Percentiles rank a stretch among this genome's conserved stretches.
Evolutionary conservation across 2,797 vertebrate species (phyloP).

Genomic region (Harpagifer antarcticus): DNA sequence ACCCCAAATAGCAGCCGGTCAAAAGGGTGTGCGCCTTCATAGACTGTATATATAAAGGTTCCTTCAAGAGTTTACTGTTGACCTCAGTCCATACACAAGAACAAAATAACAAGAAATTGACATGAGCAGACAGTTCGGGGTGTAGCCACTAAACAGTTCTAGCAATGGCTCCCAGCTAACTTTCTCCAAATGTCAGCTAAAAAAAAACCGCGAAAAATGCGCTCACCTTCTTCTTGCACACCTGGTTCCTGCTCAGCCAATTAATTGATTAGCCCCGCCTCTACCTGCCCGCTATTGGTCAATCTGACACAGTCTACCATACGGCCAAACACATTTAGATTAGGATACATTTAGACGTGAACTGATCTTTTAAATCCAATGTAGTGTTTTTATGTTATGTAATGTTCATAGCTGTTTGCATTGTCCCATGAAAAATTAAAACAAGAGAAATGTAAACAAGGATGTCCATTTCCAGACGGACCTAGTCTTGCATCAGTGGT

Average conservation of each 20-base stretch:
- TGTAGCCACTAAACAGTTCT: rapidly evolving
- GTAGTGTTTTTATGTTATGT: too few relatives aligned
- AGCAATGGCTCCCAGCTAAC: background rate
- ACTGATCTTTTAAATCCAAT: background rate
- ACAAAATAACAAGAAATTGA: too few relatives aligned
- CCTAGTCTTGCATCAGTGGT: background rate
- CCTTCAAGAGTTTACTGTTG: background rate
- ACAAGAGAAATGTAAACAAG: background rate
- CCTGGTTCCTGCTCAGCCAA: background rate
- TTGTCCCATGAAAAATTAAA: background rate
- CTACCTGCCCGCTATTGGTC: background rate
- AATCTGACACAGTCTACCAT: background rate
- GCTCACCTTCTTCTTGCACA: background rate
- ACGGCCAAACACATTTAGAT: background rate
- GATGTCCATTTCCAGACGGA: too few relatives aligned
- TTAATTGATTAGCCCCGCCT: background rate
- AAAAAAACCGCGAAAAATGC: background rate
- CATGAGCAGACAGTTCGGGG: background rate
- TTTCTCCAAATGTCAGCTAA: background rate
- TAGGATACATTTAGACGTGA: background rate
- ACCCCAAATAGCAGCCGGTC: background rate
- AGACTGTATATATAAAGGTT: too few relatives aligned
- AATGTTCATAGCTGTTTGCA: background rate
- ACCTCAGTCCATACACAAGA: too few relatives aligned
- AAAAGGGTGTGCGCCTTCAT: background rate